Base-by-base conservation (phyloP, 2,888 invertebrate genomes). In the Ypsolopha scabrella region DNA sequence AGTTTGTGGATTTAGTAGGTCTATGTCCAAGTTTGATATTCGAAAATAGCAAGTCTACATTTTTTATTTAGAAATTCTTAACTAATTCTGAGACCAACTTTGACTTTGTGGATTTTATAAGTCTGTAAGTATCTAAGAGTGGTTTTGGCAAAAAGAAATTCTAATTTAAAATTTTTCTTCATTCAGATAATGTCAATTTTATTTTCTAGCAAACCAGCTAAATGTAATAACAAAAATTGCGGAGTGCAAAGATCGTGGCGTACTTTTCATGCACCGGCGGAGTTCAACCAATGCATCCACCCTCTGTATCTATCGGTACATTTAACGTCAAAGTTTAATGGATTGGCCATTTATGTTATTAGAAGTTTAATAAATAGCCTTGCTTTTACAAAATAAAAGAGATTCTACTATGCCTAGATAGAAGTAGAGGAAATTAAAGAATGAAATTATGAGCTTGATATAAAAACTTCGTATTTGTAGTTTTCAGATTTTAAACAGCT, bases 311-410 rank as follows among this genome's bases (percentile, higher is more conserved):
- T 61, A 58, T 59, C 52, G 55, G 55, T 60, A 70, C 73, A 70
- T 76, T 73, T 70, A 70, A 74, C 72, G 69, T 70, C 63, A 65
- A 70, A 65, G 67, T 67, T 72, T 80, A 85, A 85, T 85, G 85
- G 81, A 82, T 82, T 82, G 76, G 66, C 74, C 70, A 69, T 76
- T 79, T 63, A 58, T 68, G 70, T 67, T 72, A 80, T 75, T 75
- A 62, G 61, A 60, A 47, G 58, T 64, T 13, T 36, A 13, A 47
- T 41, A 35, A 41, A 41, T 48, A 36, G 24, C 50, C 41, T 33
- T 7, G 3, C 36, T 14, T 34, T 11, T 13, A 6, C 1, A 13
- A 11, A 47, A 47, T 34, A 34, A 47, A 37, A 37, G 11, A 35
- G 11, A 43, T 8, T 13, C 13, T 14, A 13, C 43, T 43, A 11